Base-by-base conservation (phyloP, 2,888 invertebrate genomes). In the Eupeodes luniger region DNA sequence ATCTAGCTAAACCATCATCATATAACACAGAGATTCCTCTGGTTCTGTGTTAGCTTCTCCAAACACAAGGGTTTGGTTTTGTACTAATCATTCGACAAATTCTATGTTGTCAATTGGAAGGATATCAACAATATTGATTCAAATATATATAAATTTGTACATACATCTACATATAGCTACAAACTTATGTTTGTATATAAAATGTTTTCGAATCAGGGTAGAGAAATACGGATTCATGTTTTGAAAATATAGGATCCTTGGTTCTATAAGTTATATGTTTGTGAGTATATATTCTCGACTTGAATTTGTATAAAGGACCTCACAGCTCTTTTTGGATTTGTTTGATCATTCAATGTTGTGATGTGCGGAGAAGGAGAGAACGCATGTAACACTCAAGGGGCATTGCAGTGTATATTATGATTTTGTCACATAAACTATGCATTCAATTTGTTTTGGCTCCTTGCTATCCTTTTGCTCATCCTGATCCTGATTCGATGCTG, bases 371-470 rank as follows among this genome's bases (percentile, higher is more conserved):
- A 4, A 11, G 53, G 6, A 14, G 16, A 57, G 5, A 27, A 81
- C 67, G 67, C 69, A 61, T 77, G 77, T 74, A 74, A 74, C 74
- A 69, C 77, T 53, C 74, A 12, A 67, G 27, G 72, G 36, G 57
- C 14, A 76, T 76, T 83, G 76, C 66, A 76, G 70, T 80, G 70
- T 83, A 81, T 78, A 83, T 77, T 83, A 83, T 87, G 83, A 72
- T 80, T 80, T 80, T 83, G 86, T 79, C 86, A 83, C 86, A 83
- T 86, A 64, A 86, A 80, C 83, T 80, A 76, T 86, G 86, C 82
- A 80, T 74, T 66, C 83, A 75, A 86, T 85, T 77, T 81, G 77
- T 66, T 66, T 66, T 47, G 66, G 47, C 14, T 66, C 47, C 19
- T 19, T 27, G 12, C 19, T 47, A 11, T 66, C 66, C 62, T 81